A percentile compares a stretch with the other conserved stretches of the same genome.
Conservation (phyloP, 2,113 vertebrate species). For the Cricetomys ansorgei region DNA sequence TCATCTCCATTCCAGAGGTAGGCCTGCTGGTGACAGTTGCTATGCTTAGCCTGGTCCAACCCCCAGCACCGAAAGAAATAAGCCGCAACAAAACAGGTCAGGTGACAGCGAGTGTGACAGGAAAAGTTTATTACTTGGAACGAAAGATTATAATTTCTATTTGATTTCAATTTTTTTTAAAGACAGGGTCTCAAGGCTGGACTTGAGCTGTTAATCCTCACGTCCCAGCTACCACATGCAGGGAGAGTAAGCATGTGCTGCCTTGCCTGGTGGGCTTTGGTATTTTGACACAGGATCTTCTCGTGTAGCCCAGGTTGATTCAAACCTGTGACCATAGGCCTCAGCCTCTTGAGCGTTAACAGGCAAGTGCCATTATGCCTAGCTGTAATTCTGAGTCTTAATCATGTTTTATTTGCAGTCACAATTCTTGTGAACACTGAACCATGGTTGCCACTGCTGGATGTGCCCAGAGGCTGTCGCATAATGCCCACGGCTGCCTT, state of each 20-base stretch:
- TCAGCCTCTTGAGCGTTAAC: not conserved
- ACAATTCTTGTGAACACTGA: not conserved
- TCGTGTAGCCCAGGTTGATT: not conserved
- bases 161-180: not conserved
- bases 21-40: not conserved
- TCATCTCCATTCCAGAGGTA: conserved; percentile 84
- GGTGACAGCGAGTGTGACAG: not conserved
- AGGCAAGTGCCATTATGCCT: not conserved
- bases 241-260: not conserved
- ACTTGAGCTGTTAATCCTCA: not conserved
- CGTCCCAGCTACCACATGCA: not conserved
- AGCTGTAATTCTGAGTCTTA: not conserved
- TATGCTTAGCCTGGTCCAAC: not conserved
- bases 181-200: not conserved
- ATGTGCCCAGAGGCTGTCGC: not conserved
- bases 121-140: conserved; percentile 54
- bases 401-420: not conserved
- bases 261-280: not conserved
- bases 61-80: not conserved
- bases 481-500: rapidly evolving
- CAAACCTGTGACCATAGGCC: not conserved
- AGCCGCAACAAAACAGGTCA: not conserved
- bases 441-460: not conserved
- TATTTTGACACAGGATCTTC: not conserved
- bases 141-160: conserved; percentile 1